phyloP scores from a whole-genome alignment of 2,113 vertebrate species.

The Budorcas taxicolor region DNA sequence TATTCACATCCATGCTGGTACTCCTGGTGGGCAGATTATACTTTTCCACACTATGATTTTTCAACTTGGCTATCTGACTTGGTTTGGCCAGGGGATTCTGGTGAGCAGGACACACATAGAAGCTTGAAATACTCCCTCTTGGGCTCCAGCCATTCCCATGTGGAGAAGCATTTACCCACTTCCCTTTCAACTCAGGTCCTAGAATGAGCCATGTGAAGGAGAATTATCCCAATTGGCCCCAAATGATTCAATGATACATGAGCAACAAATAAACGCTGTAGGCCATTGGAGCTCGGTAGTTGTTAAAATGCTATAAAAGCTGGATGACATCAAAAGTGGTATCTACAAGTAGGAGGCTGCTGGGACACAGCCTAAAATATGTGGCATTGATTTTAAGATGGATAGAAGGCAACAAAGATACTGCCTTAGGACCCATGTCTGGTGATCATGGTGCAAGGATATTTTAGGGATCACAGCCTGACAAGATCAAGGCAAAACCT shows the following conservation, averaged over 20 bases:
- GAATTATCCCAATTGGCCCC: not conserved
- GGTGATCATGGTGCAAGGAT: not conserved
- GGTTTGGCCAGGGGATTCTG: not conserved
- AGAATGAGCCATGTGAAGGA: not conserved
- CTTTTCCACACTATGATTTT: not conserved
- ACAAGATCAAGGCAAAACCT: not conserved
- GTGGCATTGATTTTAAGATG: not conserved
- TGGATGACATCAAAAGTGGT: not conserved
- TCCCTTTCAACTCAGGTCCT: not conserved
- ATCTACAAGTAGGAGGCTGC: not conserved
- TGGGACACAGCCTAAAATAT: not conserved
- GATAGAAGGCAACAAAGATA: not conserved
- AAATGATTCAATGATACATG: not conserved
- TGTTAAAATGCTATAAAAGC: not conserved
- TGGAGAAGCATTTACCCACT: not conserved
- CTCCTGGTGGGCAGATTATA: not conserved
- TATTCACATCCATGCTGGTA: not conserved
- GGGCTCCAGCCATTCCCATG: not conserved
- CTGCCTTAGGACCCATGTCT: not conserved
- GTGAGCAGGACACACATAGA: not conserved
- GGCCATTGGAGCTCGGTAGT: not conserved
- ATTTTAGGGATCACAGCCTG: not conserved
- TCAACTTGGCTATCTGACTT: not conserved
- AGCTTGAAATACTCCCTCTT: not conserved
- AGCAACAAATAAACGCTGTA: not conserved